These are phyloP conservation scores for Forbesichthys agassizii DNA, from an alignment of 2,113 vertebrate species.

Conservation along the genomic window DNA sequence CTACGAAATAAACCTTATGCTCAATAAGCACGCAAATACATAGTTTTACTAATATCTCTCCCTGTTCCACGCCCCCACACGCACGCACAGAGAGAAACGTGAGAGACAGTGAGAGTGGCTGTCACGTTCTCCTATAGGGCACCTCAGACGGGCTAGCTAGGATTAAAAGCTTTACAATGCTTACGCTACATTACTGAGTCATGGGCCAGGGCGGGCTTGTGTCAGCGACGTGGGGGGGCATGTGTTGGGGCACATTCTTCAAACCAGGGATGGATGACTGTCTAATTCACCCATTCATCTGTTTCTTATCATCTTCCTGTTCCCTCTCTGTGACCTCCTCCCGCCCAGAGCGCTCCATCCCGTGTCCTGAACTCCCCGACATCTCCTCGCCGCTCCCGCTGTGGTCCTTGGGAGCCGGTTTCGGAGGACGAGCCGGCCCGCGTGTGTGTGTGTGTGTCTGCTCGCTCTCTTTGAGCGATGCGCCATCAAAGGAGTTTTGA, in stretches of 20 bases:
- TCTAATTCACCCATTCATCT: no score
- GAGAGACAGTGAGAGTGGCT: constrained; percentile 15
- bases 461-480: constrained; percentile 53
- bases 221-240: no score
- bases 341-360: no score
- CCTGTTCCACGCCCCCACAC: constrained; percentile 14
- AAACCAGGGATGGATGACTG: no score
- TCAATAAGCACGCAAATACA: constrained; percentile 37
- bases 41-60: background rate
- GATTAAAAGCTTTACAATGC: constrained; percentile 50
- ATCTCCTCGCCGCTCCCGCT: no score
- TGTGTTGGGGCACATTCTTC: no score
- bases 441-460: constrained; percentile 43
- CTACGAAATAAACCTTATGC: constrained; percentile 50
- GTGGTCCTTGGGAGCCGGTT: no score
- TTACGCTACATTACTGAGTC: no score
- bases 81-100: constrained; percentile 18
- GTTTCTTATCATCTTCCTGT: no score
- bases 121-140: constrained; percentile 39
- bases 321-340: no score
- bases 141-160: constrained; percentile 36
- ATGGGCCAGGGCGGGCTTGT: no score
- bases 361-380: no score
- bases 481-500: constrained; percentile 62
- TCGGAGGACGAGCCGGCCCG: background rate